Evolutionary conservation across 35 echinoderm and acorn worm species (phyloP), one percentile per base, ranked within the genome.

Genomic region (Amphiura filiformis): DNA sequence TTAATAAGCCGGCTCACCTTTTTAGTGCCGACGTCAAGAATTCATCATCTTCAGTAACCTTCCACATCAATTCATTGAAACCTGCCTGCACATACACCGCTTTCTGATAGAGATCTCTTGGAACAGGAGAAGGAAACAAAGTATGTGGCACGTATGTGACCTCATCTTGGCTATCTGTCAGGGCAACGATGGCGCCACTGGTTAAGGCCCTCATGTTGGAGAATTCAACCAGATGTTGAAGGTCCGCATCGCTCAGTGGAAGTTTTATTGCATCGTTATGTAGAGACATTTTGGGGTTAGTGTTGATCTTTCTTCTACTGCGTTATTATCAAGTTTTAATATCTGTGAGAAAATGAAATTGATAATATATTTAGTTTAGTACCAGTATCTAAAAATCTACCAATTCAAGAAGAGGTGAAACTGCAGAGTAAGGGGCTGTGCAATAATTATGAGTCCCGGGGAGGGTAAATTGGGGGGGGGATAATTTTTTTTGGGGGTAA

Each of bases 61-160:
- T 86, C 40, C 77, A 91, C 36, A 94, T 76, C 31, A 98, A 56
- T 28, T 85, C 56, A 78, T 91, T 94, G 33, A 92, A 79, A 65
- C 61, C 40, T 14, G 36, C 33, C 77, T 98, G 96, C n/a, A 94
- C 64, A 18, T 81, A 26, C 20, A 64, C 15, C 17, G 83, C 89
- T 37, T 86, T 76, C 26, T 98, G 35, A 84, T 92, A 98, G 34
- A 92, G 79, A 37, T 78, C 28, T 22, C 77, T 85, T 26, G 96
- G 92, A 31, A 94, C 44, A 3, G 92, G 84, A 3, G 96, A 91
- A 18, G 96, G 96, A 31, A 98, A 40, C 1, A 98, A 78, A 26
- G 87, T 91, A 82, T 87, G 89, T 0, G 92, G 96, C 15, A 81
- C 90, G 84, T 78, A 89, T 23, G 56, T 86, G 23, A 92, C 42